Percentiles rank a stretch among this genome's conserved stretches.
These are phyloP conservation scores for Halcyon senegalensis DNA, from an alignment of 2,113 vertebrate genomes.

Conservation along the genomic window DNA sequence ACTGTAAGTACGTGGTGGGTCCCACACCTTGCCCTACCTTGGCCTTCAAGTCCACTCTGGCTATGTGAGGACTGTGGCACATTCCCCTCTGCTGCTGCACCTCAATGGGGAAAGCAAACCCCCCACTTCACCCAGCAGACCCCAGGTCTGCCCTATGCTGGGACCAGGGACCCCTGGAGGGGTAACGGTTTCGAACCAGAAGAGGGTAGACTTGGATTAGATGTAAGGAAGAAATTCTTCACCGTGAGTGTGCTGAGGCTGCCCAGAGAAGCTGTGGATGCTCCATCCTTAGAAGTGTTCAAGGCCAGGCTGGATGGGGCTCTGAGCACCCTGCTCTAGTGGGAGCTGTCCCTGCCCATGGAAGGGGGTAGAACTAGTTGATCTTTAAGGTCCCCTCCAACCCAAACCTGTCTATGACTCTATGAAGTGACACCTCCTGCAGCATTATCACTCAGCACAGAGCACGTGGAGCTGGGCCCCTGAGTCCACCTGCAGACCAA, in stretches of 20 bases:
- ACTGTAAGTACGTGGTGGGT: conserved; percentile 30
- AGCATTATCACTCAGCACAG: fast-evolving
- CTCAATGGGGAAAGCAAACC: neutral
- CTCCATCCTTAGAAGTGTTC: neutral
- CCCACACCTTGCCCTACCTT: fast-evolving
- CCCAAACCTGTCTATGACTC: neutral
- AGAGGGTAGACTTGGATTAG: neutral
- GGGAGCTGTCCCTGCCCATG: neutral
- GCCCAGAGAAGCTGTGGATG: neutral
- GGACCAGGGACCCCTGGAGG: neutral
- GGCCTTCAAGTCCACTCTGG: neutral
- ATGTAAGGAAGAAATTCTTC: neutral
- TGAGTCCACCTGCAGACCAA: neutral
- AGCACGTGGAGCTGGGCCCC: neutral
- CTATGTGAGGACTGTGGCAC: fast-evolving
- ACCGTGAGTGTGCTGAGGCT: neutral
- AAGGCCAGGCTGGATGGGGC: neutral
- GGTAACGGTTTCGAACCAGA: neutral
- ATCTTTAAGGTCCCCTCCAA: neutral
- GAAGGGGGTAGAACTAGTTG: neutral
- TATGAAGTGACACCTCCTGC: fast-evolving
- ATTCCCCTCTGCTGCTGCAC: neutral
- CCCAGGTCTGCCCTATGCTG: fast-evolving
- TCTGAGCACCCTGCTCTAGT: neutral
- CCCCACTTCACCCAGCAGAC: neutral